phyloP scores from a whole-genome alignment of 2,113 vertebrate genomes.

The Pelusios castaneus region DNA sequence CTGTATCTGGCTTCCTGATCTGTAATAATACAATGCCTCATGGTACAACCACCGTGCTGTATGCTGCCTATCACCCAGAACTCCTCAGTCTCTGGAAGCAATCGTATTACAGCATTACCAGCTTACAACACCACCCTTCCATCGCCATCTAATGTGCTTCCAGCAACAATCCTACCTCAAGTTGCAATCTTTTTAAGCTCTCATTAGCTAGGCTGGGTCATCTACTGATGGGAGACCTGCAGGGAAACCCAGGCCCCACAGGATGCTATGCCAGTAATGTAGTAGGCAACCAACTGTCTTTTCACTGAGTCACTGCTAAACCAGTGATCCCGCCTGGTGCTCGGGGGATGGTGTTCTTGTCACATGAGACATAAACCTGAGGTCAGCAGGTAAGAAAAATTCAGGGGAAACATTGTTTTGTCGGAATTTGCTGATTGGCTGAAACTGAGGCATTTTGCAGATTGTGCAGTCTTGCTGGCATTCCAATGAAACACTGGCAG shows the following conservation, averaged over 20 bases:
- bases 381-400: neutral
- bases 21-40: neutral
- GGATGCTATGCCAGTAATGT: neutral
- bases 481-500: slow-evolving; percentile 2
- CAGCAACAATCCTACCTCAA: neutral
- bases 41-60: neutral
- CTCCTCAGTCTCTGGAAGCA: neutral
- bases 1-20: neutral
- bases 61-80: neutral
- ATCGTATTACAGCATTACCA: fast-evolving
- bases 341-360: neutral
- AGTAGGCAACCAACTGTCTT: neutral
- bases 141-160: fast-evolving
- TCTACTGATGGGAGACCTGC: neutral
- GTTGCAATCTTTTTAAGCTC: fast-evolving
- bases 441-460: neutral
- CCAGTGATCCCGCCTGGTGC: neutral
- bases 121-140: neutral
- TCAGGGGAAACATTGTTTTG: neutral
- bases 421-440: neutral
- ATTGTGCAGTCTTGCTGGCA: neutral
- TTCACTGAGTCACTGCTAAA: neutral
- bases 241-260: neutral
- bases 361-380: neutral
- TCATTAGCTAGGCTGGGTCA: neutral